A percentile compares a stretch with the other conserved stretches of the same genome.
phyloP scores from a whole-genome alignment of 92 coral and sea anemone genomes.

The Bergia sp. region DNA sequence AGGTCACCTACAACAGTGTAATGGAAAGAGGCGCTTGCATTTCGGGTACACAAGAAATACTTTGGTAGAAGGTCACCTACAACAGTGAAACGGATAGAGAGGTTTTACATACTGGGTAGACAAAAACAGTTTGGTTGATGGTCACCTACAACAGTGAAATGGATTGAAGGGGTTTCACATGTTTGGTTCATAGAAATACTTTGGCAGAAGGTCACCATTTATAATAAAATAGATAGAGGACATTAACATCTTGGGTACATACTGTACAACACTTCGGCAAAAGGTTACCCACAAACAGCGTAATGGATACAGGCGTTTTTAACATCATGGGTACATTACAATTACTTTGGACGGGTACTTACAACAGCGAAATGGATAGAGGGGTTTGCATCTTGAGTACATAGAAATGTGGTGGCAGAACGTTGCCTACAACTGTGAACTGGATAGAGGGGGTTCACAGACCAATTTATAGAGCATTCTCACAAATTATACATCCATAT shows the following conservation, averaged over 20 bases:
- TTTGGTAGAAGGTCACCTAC: too few species aligned
- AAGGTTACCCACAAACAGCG: neutral
- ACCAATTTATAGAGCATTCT: slow-evolving; percentile 59
- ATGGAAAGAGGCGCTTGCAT: neutral
- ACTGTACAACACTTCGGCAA: neutral
- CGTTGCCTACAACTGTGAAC: slow-evolving; percentile 48
- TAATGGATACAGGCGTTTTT: neutral
- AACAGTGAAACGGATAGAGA: too few species aligned
- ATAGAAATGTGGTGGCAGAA: slow-evolving; percentile 83
- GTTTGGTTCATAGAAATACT: slow-evolving; percentile 26
- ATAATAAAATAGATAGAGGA: neutral
- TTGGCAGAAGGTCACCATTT: slow-evolving; percentile 76
- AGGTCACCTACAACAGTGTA: neutral
- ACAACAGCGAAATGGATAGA: neutral
- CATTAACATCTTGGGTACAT: slow-evolving; percentile 65
- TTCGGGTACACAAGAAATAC: neutral
- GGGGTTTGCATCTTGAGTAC: slow-evolving; percentile 66
- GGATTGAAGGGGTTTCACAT: too few species aligned
- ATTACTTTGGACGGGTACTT: neutral
- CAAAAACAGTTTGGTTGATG: too few species aligned
- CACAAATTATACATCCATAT: neutral
- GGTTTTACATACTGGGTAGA: too few species aligned
- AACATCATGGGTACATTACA: slow-evolving; percentile 70
- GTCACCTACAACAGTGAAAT: too few species aligned
- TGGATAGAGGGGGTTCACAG: neutral